Evolutionary conservation across 2,888 invertebrate species (phyloP).

Genomic region (Prosapia bicincta): DNA sequence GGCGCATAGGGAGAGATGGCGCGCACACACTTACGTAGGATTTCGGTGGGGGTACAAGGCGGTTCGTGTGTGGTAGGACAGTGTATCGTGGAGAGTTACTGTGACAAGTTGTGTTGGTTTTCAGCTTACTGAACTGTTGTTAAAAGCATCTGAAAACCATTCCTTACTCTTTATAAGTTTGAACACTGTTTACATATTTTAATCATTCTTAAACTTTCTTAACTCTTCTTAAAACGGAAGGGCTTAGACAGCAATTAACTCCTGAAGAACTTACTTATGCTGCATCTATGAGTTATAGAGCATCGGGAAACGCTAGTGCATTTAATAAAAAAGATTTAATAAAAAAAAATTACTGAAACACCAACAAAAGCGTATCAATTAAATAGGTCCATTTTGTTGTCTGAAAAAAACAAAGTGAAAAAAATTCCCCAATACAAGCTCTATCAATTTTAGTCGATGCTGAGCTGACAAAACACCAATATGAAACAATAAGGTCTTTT

Average conservation of each 20-base stretch:
- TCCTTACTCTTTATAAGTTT: no score
- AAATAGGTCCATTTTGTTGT: neutral
- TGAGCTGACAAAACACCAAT: neutral
- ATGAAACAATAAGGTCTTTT: neutral
- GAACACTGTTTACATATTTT: no score
- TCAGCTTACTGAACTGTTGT: no score
- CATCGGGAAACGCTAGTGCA: neutral
- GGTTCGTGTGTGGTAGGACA: no score
- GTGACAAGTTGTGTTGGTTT: no score
- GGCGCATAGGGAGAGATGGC: no score
- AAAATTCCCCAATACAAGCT: neutral
- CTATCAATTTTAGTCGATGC: neutral
- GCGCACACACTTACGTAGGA: no score
- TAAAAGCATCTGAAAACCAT: no score
- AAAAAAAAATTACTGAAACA: slow-evolving; percentile 3
- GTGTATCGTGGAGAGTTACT: no score
- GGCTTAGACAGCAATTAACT: neutral
- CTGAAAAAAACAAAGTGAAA: neutral
- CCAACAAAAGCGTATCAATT: neutral
- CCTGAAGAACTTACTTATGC: no score
- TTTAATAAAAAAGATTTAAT: neutral
- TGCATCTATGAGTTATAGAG: slow-evolving; percentile 1
- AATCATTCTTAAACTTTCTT: no score
- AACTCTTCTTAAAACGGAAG: slow-evolving; percentile 3
- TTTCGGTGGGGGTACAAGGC: no score